Base-by-base conservation (phyloP, 2,113 vertebrate species). In the Chlorodrepanis virens region DNA sequence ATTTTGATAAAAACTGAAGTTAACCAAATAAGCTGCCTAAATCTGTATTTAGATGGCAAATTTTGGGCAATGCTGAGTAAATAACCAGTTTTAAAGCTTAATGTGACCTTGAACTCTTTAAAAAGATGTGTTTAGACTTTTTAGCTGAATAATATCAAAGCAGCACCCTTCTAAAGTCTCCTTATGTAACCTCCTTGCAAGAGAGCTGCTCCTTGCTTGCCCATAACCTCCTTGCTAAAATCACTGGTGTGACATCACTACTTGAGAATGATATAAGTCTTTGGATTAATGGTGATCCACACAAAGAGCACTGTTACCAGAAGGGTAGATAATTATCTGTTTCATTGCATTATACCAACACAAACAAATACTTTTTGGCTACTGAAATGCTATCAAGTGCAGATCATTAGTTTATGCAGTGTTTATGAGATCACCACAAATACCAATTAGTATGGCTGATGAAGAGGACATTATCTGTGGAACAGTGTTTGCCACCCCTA, bases 351-450 rank as follows among this genome's bases (percentile, higher is more conserved):
- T 87, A 64, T 56, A 89, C 29, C 69, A 71, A 78, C 77, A 72
- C 40, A 94, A 94, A 83, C 61, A 82, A 89, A 89, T 88, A 76
- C 56, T 89, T 83, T 92, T 89, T 95, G 67, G 84, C 81, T 90
- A 95, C 92, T 85, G 78, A 83, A 92, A 63, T 42, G 63, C 79
- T 35, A 77, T 92, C 70, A 67, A 91, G 75, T 77, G 81, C 0
- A 0, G 69, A 50, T 88, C 75, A 61, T 91, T 93, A 83, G 45
- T 93, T 91, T 86, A 80, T 69, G 39, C 82, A 86, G 45, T 61
- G 75, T 93, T 94, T 95, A 37, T 87, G 89, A 90, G 72, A 90
- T 81, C 92, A 88, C 85, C 71, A 91, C 82, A 97, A 96, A 95
- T 81, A 94, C 59, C 92, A 94, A 94, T 96, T 93, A 94, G 79